Evolutionary conservation across 2,797 vertebrate species (phyloP), one percentile per base, ranked within the genome.

Genomic region (Myotis myotis): DNA sequence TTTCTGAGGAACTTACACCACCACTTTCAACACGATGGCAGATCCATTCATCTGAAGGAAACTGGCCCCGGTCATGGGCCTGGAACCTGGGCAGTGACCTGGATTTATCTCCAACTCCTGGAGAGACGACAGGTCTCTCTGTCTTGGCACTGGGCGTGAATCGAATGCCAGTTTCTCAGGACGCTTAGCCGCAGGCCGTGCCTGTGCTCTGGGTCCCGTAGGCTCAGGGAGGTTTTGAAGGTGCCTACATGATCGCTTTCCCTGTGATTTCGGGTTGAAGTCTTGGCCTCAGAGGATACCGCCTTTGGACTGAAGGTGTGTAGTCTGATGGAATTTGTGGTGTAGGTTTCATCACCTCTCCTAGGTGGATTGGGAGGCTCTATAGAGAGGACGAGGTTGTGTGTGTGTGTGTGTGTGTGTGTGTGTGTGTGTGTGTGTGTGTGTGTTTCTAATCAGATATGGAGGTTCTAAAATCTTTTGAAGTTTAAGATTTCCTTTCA

Each of bases 241-340:
- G 96, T 90, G 82, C 89, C 97, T 98, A 94, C 97, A 97, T 96
- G 0, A 93, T 96, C 91, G 98, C 98, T 98, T 89, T 98, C 97
- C 98, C 98, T 98, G 97, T 83, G 96, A 97, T 98, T 98, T 95
- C 97, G 98, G 97, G 97, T 97, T 97, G 98, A 98, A 98, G 97
- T 97, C 97, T 98, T 98, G 98, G 93, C 97, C 97, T 98, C 96
- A 5, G 96, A 98, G 97, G 97, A 98, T 97, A 92, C 97, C 86
- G 97, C 98, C 96, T 98, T 98, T 97, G 98, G 98, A 98, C 97
- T 97, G 97, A 98, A 98, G 98, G 98, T 98, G 98, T 98, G 98
- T 98, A 89, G 97, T 97, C 95, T 95, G 96, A 93, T 95, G 97
- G 87, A 93, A 95, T 96, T 93, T 89, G 16, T 89, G 93, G 20